Conservation (phyloP, 2,113 vertebrate genomes). For the Pungitius pungitius region DNA sequence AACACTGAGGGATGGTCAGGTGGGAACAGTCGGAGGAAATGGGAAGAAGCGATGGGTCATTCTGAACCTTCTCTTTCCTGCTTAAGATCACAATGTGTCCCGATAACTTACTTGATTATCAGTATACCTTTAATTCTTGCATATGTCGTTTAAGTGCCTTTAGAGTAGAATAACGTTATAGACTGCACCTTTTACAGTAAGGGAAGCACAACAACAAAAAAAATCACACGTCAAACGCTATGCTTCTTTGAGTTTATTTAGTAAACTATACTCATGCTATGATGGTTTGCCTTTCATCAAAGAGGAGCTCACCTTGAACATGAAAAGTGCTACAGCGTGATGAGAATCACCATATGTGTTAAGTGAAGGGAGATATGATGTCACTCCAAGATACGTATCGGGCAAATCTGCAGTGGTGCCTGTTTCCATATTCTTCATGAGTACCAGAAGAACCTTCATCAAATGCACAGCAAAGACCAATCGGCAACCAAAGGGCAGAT, state of each 20-base stretch:
- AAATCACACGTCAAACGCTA: neutral
- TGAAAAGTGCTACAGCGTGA: conserved; percentile 34
- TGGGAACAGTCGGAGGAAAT: conserved; percentile 57
- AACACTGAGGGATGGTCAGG: conserved; percentile 66
- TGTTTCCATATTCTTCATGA: conserved; percentile 28
- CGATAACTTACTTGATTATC: conserved; percentile 73
- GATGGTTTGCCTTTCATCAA: conserved; percentile 59
- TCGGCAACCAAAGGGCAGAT: conserved; percentile 12
- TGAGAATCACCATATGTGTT: conserved; percentile 4
- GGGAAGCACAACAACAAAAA: conserved; percentile 71
- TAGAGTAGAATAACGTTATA: conserved; percentile 80
- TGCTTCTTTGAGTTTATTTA: conserved; percentile 57
- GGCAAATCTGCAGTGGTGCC: conserved; percentile 38
- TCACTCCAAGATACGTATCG: neutral
- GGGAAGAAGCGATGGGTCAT: conserved; percentile 33
- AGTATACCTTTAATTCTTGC: conserved; percentile 74
- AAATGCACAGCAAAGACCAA: conserved; percentile 35
- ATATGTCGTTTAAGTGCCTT: conserved; percentile 90
- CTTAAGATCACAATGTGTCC: conserved; percentile 49
- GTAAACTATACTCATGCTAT: conserved; percentile 48
- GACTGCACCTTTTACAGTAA: conserved; percentile 71
- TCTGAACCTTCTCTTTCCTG: conserved; percentile 54
- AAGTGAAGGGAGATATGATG: conserved; percentile 18
- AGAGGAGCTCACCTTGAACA: conserved; percentile 17
- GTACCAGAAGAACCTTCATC: conserved; percentile 27